Evolutionary conservation across 2,888 invertebrate species (phyloP).

Genomic region (Tipula lateralis): DNA sequence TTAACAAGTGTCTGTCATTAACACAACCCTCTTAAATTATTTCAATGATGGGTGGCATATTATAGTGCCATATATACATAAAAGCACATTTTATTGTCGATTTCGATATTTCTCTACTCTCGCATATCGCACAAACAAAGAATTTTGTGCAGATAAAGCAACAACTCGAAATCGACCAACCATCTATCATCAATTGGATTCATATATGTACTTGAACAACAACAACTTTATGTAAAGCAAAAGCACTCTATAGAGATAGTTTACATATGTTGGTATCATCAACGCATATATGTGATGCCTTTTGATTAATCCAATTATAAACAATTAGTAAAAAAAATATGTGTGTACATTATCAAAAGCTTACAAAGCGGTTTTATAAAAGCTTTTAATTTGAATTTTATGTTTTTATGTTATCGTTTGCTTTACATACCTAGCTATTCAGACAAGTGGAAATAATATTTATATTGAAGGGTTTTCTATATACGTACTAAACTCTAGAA

Average conservation of each 20-base stretch:
- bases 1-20: constrained; percentile 15
- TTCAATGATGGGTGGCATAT: background rate
- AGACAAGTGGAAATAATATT: background rate
- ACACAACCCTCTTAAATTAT: background rate
- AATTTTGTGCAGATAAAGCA: background rate
- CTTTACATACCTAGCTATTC: background rate
- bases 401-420: background rate
- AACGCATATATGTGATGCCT: background rate
- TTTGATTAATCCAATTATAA: background rate
- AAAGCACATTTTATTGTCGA: background rate
- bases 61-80: background rate
- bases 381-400: background rate
- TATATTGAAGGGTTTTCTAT: background rate
- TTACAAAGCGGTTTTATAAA: background rate
- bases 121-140: background rate
- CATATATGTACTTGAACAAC: background rate
- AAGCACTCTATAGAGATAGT: background rate
- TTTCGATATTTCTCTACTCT: too few species aligned
- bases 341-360: background rate
- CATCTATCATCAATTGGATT: background rate
- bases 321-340: background rate
- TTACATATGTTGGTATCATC: background rate
- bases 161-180: background rate
- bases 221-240: background rate
- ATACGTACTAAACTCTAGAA: background rate